Evolutionary conservation across 2,113 vertebrate genomes (phyloP).

Genomic region (Thryonomys swinderianus): DNA sequence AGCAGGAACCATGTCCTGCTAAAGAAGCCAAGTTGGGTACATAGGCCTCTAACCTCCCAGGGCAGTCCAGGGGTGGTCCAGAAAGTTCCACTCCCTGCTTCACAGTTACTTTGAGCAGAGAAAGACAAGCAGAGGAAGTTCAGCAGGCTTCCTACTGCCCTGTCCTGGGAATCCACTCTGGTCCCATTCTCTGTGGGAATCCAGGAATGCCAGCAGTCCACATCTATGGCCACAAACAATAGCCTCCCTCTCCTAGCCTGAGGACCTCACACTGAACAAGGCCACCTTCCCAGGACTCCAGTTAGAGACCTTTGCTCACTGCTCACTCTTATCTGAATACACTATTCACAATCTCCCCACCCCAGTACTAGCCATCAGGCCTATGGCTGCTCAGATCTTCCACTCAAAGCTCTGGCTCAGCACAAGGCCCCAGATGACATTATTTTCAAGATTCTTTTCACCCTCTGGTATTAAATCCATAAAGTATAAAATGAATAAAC

Average conservation of each 20-base stretch:
- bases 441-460: slow-evolving; percentile 8
- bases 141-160: background rate
- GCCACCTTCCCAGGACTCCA: background rate
- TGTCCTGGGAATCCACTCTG: background rate
- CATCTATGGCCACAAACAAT: background rate
- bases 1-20: background rate
- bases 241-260: background rate
- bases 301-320: background rate
- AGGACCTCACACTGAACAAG: background rate
- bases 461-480: background rate
- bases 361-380: background rate
- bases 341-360: background rate
- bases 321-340: background rate
- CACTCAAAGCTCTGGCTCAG: background rate
- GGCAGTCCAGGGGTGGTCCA: background rate
- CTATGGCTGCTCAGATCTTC: background rate
- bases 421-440: background rate
- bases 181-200: background rate
- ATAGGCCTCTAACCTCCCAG: background rate
- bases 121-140: background rate
- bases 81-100: background rate
- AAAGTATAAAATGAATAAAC: background rate
- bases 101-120: background rate
- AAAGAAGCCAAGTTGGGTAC: background rate
- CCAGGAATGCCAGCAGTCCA: background rate